Conservation (phyloP, 2,888 invertebrate genomes). For the Conomelus anceps region DNA sequence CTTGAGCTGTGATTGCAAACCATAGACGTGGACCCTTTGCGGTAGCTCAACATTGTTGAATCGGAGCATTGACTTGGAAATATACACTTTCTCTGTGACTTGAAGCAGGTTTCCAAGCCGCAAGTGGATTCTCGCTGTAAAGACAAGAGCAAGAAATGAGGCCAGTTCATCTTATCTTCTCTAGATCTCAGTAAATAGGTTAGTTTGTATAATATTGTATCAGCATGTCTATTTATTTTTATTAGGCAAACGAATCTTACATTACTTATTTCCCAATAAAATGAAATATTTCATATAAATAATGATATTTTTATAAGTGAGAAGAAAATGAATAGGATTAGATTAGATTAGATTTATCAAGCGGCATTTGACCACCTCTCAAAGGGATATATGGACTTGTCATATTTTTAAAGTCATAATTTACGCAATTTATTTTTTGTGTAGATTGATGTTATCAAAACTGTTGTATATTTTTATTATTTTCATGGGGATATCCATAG, state of each 20-base stretch:
- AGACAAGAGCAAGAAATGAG: neutral
- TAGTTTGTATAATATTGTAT: neutral
- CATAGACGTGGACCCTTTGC: neutral
- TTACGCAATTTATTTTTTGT: too few relatives aligned
- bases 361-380: too few relatives aligned
- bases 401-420: too few relatives aligned
- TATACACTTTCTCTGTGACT: neutral
- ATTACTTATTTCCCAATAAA: too few relatives aligned
- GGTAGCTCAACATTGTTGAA: neutral
- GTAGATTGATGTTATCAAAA: too few relatives aligned
- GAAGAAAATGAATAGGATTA: too few relatives aligned
- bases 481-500: too few relatives aligned
- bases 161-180: neutral
- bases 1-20: neutral
- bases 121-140: neutral
- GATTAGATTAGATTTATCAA: too few relatives aligned
- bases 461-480: too few relatives aligned
- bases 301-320: too few relatives aligned
- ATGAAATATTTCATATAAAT: too few relatives aligned
- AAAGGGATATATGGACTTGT: too few relatives aligned
- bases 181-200: neutral
- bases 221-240: neutral
- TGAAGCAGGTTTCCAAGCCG: neutral
- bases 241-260: neutral
- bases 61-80: neutral